A percentile compares a stretch with the other conserved stretches of the same genome.
Conservation (phyloP, 2,797 vertebrate genomes). For the Poecilia picta region DNA sequence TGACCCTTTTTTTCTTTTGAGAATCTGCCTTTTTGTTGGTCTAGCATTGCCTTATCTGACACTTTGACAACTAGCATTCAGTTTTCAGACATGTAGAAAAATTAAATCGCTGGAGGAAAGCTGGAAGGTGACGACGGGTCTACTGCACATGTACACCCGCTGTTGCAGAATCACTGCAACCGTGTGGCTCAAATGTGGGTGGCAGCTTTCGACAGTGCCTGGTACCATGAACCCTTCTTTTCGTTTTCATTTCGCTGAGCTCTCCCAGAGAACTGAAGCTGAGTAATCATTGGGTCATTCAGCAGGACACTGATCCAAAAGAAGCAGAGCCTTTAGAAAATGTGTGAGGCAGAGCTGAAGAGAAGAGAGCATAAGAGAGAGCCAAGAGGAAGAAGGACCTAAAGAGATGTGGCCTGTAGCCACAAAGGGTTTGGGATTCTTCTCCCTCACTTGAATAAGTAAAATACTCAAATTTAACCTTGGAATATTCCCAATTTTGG, state of each 20-base stretch:
- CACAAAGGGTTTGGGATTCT: not conserved
- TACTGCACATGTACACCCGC: not conserved
- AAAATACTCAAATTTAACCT: not conserved
- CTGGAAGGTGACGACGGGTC: not conserved
- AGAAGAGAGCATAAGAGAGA: not conserved
- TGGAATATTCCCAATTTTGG: not conserved
- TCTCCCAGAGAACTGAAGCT: not conserved
- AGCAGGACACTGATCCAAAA: not conserved
- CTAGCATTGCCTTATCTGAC: not conserved
- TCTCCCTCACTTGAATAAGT: not conserved
- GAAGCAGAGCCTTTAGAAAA: not conserved
- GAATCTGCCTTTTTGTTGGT: not conserved
- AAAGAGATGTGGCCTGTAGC: not conserved
- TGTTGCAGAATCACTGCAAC: not conserved
- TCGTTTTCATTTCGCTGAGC: not conserved
- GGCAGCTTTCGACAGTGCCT: not conserved
- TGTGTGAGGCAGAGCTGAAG: not conserved
- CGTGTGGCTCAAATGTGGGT: not conserved
- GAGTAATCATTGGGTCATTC: not conserved
- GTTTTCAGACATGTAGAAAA: not conserved
- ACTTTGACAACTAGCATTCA: not conserved
- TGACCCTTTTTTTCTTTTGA: not conserved
- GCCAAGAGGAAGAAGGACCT: not conserved
- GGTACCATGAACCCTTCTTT: not conserved
- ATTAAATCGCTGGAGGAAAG: not conserved